Percentiles rank a stretch among this genome's conserved stretches.
Evolutionary conservation across 2,797 vertebrate species (phyloP).

Genomic region (Prunella strophiata): DNA sequence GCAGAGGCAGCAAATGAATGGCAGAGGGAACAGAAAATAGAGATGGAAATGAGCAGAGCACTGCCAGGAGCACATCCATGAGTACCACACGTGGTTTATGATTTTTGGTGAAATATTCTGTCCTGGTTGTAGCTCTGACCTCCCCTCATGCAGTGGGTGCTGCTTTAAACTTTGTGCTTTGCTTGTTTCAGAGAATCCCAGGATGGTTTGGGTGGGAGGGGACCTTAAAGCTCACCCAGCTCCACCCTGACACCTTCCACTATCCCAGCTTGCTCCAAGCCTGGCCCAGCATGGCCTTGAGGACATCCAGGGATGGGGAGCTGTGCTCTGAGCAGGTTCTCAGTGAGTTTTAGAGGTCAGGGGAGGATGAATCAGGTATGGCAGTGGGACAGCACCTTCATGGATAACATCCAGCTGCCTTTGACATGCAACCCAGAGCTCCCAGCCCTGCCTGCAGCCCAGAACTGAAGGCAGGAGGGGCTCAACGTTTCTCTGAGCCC

Average conservation of each 20-base stretch:
- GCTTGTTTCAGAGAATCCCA: not conserved
- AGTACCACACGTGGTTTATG: fast-evolving
- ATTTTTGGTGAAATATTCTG: not conserved
- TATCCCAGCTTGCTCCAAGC: not conserved
- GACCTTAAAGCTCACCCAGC: not conserved
- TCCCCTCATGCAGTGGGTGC: fast-evolving
- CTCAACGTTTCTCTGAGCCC: not conserved
- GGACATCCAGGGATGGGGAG: not conserved
- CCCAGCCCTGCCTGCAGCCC: not conserved
- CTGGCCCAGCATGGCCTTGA: not conserved
- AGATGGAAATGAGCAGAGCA: no score
- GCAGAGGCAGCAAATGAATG: not conserved
- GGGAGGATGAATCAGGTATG: not conserved
- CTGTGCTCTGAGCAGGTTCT: not conserved
- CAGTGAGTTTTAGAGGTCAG: not conserved
- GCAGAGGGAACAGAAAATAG: no score
- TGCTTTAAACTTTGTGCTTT: not conserved
- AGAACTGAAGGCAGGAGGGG: not conserved
- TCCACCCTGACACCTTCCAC: not conserved
- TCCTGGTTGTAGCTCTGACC: not conserved
- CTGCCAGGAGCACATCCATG: no score
- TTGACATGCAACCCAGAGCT: not conserved
- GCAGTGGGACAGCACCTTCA: not conserved
- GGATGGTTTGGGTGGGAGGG: not conserved
- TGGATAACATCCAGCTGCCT: not conserved